Percentiles rank a stretch among this genome's conserved stretches.
These are phyloP conservation scores for Chrysochloris asiatica DNA, from an alignment of 2,113 vertebrate species.

Conservation along the genomic window DNA sequence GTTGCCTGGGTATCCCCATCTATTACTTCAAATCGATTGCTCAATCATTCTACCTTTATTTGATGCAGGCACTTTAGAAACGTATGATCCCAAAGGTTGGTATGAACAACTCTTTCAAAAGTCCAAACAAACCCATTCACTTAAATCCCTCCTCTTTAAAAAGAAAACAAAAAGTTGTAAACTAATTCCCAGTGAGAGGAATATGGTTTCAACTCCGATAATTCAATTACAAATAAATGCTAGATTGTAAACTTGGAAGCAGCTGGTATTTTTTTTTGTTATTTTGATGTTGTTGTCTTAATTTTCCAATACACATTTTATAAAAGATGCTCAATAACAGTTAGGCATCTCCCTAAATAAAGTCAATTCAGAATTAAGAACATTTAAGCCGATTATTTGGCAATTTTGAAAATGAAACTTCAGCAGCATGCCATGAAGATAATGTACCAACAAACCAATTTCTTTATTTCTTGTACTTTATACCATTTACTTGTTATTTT, in stretches of 20 bases:
- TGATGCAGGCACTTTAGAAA: conserved; percentile 37
- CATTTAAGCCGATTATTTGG: not conserved
- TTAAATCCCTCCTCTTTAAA: conserved; percentile 35
- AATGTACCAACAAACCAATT: not conserved
- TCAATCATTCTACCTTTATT: not conserved
- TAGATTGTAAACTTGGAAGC: conserved; percentile 12
- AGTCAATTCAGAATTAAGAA: conserved; percentile 32
- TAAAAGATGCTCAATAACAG: conserved; percentile 1
- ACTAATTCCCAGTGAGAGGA: conserved; percentile 13
- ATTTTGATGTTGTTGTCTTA: not conserved
- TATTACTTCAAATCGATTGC: conserved; percentile 25
- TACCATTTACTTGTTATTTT: not conserved
- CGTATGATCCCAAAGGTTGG: not conserved
- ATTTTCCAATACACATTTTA: not conserved
- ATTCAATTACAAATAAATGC: conserved; percentile 23
- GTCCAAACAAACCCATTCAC: conserved; percentile 45
- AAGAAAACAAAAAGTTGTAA: conserved; percentile 31
- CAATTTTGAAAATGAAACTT: conserved; percentile 6
- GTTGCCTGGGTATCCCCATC: not conserved
- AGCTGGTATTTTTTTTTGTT: conserved; percentile 11
- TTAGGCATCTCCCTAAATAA: not conserved
- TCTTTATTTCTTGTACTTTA: not conserved
- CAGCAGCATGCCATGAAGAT: not conserved
- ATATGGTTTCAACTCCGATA: not conserved
- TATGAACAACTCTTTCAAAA: conserved; percentile 35